Evolutionary conservation across 2,888 invertebrate species (phyloP), one percentile per base, ranked within the genome.

Genomic region (Diloba caeruleocephala): DNA sequence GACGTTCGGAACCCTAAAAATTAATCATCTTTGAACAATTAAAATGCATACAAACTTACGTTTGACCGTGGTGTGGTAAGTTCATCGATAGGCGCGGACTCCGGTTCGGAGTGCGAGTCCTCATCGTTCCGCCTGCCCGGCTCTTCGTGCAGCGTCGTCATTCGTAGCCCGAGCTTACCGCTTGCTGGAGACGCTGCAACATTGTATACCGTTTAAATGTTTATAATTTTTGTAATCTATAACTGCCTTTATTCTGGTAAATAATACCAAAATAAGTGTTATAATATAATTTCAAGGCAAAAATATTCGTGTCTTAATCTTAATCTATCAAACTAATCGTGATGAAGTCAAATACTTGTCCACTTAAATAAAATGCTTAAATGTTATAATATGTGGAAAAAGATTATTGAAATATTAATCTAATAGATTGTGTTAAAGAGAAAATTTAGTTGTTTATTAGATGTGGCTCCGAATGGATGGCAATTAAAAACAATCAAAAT

Each of bases 61-160:
- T 89, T 82, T 52, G 89, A 89, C 8, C 86, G 72, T 1, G 92
- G 92, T 12, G 92, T 93, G 8, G 84, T 83, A 3, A 88, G 76
- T 26, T 89, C 89, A 60, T 92, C 92, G 5, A 77, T 45, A 0
- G 90, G 90, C 23, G 87, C 90, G 0, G 87, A 86, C 50, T 94
- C 94, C 0, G 94, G 93, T 65, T 94, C 94, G 1, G 93, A 94
- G 52, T 92, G 94, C 0, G 94, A 93, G 54, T 94, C 94, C 1
- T 94, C 94, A 29, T 90, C 90, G 58, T 88, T 89, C 8, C 89
- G 76, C 8, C 92, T 72, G 1, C 90, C 91, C 8, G 96, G 96
- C 87, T 98, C 98, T 85, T 98, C 98, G 80, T 98, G 97, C 33
- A 98, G 89, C 0, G 98, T 98, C 39, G 97, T 97, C 98, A 98